These are phyloP conservation scores for Apostichopus leukothele DNA, from an alignment of 53 echinoderm and acorn worm species.

Conservation along the genomic window DNA sequence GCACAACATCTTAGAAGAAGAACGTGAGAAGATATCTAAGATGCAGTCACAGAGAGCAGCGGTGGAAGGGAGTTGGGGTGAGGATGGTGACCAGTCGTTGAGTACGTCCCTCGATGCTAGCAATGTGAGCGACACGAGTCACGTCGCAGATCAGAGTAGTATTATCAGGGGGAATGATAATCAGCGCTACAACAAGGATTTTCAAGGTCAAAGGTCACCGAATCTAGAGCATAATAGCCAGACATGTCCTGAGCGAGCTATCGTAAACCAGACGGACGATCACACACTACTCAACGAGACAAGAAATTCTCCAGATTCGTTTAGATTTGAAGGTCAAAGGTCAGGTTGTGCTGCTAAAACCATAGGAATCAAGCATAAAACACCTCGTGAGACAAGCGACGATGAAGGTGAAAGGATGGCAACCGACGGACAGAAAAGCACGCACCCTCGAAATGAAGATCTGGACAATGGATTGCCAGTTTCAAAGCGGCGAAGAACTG, in stretches of 20 bases:
- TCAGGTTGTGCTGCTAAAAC: neutral
- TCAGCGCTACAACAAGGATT: neutral
- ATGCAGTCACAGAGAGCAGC: constrained; percentile 54
- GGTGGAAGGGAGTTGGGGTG: constrained; percentile 47
- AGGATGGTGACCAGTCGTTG: neutral
- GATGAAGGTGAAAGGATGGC: neutral
- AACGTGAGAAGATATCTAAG: constrained; percentile 61
- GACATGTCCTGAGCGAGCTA: neutral
- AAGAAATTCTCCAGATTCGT: neutral
- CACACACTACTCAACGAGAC: neutral
- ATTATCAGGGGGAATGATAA: neutral
- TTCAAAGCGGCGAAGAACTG: neutral
- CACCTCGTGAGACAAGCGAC: neutral
- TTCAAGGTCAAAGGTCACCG: constrained; percentile 28
- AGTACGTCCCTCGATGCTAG: neutral
- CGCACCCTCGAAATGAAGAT: neutral
- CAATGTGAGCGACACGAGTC: neutral
- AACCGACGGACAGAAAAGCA: neutral
- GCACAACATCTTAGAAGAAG: constrained; percentile 67
- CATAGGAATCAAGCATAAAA: neutral
- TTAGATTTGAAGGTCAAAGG: neutral
- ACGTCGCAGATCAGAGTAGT: neutral
- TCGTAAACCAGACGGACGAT: neutral
- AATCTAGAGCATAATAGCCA: neutral
- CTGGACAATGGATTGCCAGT: neutral